Conservation (phyloP, 2,113 vertebrate species). For the Ceratotherium simum region DNA sequence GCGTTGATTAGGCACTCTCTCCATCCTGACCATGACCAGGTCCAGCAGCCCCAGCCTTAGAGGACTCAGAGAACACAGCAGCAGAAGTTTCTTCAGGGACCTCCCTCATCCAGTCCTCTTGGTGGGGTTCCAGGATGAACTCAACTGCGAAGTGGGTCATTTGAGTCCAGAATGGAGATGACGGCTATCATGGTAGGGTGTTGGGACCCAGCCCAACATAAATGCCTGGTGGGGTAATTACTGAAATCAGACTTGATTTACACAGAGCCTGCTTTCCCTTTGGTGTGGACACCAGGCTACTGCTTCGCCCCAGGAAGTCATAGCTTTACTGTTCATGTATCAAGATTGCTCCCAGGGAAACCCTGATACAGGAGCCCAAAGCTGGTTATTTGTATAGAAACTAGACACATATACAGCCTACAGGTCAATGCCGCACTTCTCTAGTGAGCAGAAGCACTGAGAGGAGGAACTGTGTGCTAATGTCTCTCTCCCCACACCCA, state of each 20-base stretch:
- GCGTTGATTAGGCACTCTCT: neutral
- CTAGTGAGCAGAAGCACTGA: neutral
- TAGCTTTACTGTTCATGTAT: slow-evolving; percentile 22
- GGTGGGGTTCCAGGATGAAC: slow-evolving; percentile 71
- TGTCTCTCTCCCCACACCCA: neutral
- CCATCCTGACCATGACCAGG: neutral
- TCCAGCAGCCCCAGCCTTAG: neutral
- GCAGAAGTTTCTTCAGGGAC: neutral
- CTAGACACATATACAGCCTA: neutral
- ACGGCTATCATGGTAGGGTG: slow-evolving; percentile 81
- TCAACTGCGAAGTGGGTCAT: slow-evolving; percentile 81
- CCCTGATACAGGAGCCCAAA: neutral
- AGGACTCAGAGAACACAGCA: neutral
- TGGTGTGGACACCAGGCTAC: neutral
- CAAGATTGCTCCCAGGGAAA: neutral
- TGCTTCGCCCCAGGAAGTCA: slow-evolving; percentile 37
- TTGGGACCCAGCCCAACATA: slow-evolving; percentile 82
- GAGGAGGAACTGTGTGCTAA: neutral
- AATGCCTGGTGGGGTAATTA: slow-evolving; percentile 84
- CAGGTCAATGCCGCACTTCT: neutral
- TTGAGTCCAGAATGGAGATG: slow-evolving; percentile 84
- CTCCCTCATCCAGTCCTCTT: neutral
- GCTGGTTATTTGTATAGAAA: slow-evolving; percentile 43
- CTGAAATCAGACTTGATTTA: slow-evolving; percentile 80
- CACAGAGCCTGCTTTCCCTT: slow-evolving; percentile 68